phyloP scores from a whole-genome alignment of 1,140 invertebrate species.

The Dendrolimus kikuchii region DNA sequence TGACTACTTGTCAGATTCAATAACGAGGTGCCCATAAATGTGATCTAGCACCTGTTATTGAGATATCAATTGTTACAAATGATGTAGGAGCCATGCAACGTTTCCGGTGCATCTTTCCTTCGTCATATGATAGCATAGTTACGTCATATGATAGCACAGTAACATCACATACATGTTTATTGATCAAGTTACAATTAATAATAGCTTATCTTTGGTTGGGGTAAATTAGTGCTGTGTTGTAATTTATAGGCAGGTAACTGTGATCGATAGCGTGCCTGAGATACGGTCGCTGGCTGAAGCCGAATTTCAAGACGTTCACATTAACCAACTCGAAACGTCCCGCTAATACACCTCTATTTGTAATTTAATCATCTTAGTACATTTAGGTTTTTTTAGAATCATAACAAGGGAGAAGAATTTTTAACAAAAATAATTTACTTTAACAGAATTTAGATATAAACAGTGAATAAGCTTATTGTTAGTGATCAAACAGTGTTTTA shows the following conservation, averaged over 20 bases:
- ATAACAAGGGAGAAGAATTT: no score
- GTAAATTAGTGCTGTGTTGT: constrained; percentile 38
- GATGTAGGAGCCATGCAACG: background rate
- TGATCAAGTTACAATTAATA: constrained; percentile 11
- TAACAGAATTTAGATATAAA: no score
- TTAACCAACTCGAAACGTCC: constrained; percentile 38
- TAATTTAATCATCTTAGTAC: no score
- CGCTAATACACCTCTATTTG: constrained; percentile 4
- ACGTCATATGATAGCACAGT: no score
- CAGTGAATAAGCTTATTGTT: no score
- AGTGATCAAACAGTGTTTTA: no score
- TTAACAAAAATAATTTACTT: no score
- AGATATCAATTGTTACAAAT: constrained; percentile 10
- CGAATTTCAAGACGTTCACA: constrained; percentile 55
- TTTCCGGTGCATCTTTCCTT: no score
- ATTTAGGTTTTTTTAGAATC: no score
- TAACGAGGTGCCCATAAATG: constrained; percentile 42
- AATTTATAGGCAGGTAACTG: constrained; percentile 15
- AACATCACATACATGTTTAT: background rate
- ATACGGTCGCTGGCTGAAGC: constrained; percentile 46
- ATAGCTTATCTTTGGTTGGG: constrained; percentile 40
- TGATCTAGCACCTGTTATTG: constrained; percentile 38
- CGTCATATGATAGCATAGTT: no score
- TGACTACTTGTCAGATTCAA: constrained; percentile 60
- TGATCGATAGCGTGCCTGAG: constrained; percentile 54